Base-by-base conservation (phyloP, 37 sponge, comb jelly and placozoan genomes). In the Halisarca cf. caerulea region DNA sequence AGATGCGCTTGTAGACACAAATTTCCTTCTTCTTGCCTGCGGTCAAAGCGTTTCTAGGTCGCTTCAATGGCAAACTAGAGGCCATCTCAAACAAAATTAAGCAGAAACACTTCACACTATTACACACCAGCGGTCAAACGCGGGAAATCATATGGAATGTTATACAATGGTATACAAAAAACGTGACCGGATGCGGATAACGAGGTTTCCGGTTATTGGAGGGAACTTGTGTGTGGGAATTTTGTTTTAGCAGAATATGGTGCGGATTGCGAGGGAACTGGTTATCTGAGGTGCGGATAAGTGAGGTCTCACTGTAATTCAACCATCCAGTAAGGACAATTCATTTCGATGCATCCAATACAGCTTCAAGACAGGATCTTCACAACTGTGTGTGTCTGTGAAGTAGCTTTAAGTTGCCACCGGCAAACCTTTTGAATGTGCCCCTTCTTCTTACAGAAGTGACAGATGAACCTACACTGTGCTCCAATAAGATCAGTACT, bases 131-230 rank as follows among this genome's bases (percentile, higher is more conserved):
- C 72, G 40, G 72, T 71, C 32, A 71, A 71, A 35, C 28, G 72
- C 14, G 72, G 72, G 40, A 71, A 71, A 71, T 71, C 32, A 71
- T 71, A 71, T 18, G 72, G 72, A 71, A 34, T 71, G 39, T 35
- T 71, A 71, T 37, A 71, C 72, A 71, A 71, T 30, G 34, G 72
- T 71, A 71, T 71, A 37, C 72, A 71, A 71, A 71, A 36, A 71
- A 18, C 32, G 72, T 71, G 72, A 71, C 37, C 41, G 40, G 72
- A 71, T 71, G 72, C 72, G 40, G 72, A 71, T 71, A 71, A 18
- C 72, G 40, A 71, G 72, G 72, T 71, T 71, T 71, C 72, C 72
- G 40, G 72, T 71, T 71, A 71, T 34, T 71, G 40, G 72, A 71
- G 72, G 72, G 14, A 71, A 71, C 14, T 34, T 71, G 40, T 71